These are phyloP conservation scores for Phengaris arion DNA, from an alignment of 2,888 invertebrate species.

Conservation along the genomic window DNA sequence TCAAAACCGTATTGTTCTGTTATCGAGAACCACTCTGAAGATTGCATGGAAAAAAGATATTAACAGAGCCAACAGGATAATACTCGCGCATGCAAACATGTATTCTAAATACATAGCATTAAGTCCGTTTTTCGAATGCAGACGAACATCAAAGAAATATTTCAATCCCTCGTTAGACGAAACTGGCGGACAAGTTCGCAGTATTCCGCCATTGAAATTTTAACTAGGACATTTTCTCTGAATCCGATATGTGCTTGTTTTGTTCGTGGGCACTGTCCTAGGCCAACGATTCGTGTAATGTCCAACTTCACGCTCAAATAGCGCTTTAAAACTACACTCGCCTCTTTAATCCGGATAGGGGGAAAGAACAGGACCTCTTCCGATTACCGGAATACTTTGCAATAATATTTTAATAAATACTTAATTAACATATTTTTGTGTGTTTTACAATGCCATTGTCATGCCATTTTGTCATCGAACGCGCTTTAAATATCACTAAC, in stretches of 20 bases:
- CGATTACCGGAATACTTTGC: too few species aligned
- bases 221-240: slow-evolving; percentile 69
- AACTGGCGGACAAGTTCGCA: slow-evolving; percentile 62
- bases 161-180: slow-evolving; percentile 73
- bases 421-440: too few species aligned
- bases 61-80: slow-evolving; percentile 20
- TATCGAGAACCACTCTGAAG: neutral
- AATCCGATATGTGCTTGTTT: slow-evolving; percentile 56
- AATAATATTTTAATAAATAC: too few species aligned
- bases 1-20: neutral
- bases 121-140: slow-evolving; percentile 43
- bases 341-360: too few species aligned
- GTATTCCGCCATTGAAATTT: slow-evolving; percentile 75
- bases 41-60: neutral
- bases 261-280: slow-evolving; percentile 51
- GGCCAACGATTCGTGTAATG: slow-evolving; percentile 54
- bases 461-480: too few species aligned
- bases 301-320: slow-evolving; percentile 30
- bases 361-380: too few species aligned
- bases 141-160: slow-evolving; percentile 64
- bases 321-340: neutral
- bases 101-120: slow-evolving; percentile 24
- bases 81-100: neutral
- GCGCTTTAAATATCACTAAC: too few species aligned
- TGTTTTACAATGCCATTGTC: too few species aligned